A percentile compares a stretch with the other conserved stretches of the same genome.
Evolutionary conservation across 2,888 invertebrate genomes (phyloP).

Genomic region (Zootermopsis nevadensis): DNA sequence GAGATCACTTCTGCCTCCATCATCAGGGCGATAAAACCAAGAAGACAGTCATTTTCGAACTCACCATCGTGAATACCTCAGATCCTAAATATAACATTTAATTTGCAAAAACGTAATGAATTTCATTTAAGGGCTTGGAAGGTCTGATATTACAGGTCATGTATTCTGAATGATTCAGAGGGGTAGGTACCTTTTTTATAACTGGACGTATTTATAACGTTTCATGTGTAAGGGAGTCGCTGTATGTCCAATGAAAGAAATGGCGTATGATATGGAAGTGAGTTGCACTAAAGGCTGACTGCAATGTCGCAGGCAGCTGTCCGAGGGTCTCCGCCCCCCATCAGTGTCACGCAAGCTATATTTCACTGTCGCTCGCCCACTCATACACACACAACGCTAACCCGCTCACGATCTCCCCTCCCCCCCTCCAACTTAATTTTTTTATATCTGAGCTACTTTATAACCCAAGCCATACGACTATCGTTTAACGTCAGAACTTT

Average conservation of each 20-base stretch:
- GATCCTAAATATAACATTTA: too few species aligned
- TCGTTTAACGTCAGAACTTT: not conserved
- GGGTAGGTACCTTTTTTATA: not conserved
- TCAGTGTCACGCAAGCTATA: constrained; percentile 49
- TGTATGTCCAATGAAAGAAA: not conserved
- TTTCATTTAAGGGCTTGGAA: too few species aligned
- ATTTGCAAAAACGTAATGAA: too few species aligned
- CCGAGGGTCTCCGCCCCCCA: constrained; percentile 37
- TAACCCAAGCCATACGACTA: not conserved
- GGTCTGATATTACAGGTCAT: too few species aligned
- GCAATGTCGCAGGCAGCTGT: constrained; percentile 40
- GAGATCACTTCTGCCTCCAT: too few species aligned
- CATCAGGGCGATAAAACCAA: too few species aligned
- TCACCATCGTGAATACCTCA: too few species aligned
- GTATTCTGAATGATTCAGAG: not conserved
- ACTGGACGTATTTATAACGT: constrained; percentile 10
- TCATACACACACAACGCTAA: not conserved
- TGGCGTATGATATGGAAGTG: not conserved
- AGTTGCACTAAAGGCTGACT: not conserved
- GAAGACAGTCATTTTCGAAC: too few species aligned
- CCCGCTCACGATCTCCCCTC: not conserved
- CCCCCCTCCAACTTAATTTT: not conserved
- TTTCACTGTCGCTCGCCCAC: constrained; percentile 39
- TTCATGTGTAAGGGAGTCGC: not conserved
- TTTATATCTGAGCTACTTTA: constrained; percentile 16